Percentiles rank a stretch among this genome's conserved stretches.
Evolutionary conservation across 2,888 invertebrate species (phyloP).

Genomic region (Chaetoderma sp.): DNA sequence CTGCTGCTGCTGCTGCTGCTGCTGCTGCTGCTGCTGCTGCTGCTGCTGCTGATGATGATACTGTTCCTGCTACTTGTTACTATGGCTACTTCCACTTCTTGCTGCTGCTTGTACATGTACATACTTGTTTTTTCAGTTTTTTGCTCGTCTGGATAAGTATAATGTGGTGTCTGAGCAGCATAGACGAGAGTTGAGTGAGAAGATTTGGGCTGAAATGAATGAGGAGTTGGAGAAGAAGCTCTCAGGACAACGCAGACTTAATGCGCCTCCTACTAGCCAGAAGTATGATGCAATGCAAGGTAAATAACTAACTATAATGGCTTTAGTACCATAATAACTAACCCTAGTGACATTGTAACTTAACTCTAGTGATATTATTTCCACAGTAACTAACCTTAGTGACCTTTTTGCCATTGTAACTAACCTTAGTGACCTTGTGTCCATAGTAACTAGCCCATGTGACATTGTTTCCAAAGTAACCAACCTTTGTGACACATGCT

Average conservation of each 20-base stretch:
- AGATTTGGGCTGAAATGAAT: constrained; percentile 51
- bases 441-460: too few species aligned
- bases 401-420: too few species aligned
- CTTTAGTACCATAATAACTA: background rate
- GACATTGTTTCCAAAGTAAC: too few species aligned
- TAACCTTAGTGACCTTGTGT: too few species aligned
- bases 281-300: constrained; percentile 53
- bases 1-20: too few species aligned
- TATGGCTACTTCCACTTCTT: too few species aligned
- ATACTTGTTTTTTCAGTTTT: constrained; percentile 50
- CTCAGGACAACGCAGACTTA: constrained; percentile 62
- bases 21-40: background rate
- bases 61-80: background rate
- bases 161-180: constrained; percentile 57
- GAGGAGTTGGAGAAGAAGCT: constrained; percentile 61
- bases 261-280: too few species aligned
- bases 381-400: too few species aligned
- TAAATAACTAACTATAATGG: constrained; percentile 14
- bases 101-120: too few species aligned
- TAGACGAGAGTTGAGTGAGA: constrained; percentile 56
- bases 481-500: too few species aligned
- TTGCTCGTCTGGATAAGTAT: constrained; percentile 59
- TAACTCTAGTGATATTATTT: background rate
- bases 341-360: background rate
- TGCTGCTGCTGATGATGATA: too few species aligned